These are phyloP conservation scores for Chelonia mydas DNA, from an alignment of 2,797 vertebrate genomes.

Conservation along the genomic window DNA sequence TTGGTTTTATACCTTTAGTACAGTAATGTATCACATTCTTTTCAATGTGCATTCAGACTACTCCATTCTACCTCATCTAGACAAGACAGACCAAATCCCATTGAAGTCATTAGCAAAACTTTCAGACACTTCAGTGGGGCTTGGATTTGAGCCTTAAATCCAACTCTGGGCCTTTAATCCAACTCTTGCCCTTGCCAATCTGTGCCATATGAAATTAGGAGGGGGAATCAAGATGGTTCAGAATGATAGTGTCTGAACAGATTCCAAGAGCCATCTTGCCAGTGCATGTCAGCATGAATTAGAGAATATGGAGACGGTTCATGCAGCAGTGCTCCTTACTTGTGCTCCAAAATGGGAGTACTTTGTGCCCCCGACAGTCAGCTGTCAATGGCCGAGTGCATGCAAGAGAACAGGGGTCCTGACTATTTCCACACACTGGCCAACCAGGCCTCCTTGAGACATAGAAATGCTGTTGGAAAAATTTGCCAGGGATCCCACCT, in stretches of 20 bases:
- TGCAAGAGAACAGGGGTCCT: neutral
- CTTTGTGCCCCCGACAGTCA: neutral
- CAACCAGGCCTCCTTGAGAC: neutral
- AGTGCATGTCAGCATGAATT: neutral
- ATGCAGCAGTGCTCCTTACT: neutral
- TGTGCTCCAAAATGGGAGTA: neutral
- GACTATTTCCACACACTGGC: neutral
- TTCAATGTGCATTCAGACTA: accelerated
- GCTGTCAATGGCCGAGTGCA: neutral
- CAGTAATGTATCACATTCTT: neutral
- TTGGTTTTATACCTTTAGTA: neutral
- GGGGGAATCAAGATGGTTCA: neutral
- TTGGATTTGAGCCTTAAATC: neutral
- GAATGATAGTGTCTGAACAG: neutral
- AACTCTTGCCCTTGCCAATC: neutral
- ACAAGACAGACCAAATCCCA: neutral
- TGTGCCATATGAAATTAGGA: accelerated
- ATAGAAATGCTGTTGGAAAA: neutral
- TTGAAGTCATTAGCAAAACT: neutral
- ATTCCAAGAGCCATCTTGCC: neutral
- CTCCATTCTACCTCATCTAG: neutral
- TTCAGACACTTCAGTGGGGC: neutral
- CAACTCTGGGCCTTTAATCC: neutral
- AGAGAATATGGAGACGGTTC: neutral
- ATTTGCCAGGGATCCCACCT: neutral